Evolutionary conservation across 2,113 vertebrate genomes (phyloP).

Genomic region (Mastomys coucha): DNA sequence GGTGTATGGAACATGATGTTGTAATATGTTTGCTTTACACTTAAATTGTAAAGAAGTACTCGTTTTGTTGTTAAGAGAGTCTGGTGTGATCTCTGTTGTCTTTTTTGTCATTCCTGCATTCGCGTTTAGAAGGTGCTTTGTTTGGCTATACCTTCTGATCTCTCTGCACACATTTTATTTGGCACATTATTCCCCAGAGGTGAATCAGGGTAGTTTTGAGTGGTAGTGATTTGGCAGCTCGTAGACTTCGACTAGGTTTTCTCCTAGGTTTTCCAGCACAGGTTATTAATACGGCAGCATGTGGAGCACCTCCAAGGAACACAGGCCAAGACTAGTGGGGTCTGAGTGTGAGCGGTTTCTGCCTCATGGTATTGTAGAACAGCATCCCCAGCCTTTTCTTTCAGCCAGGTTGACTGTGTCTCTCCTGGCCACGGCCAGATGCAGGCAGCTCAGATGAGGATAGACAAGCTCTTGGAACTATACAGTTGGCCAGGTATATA

Average conservation of each 20-base stretch:
- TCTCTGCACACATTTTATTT: background rate
- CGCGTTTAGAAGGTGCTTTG: background rate
- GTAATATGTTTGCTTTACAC: background rate
- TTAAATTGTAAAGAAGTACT: background rate
- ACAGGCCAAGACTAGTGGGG: background rate
- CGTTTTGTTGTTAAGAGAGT: background rate
- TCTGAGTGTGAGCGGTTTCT: too few relatives aligned
- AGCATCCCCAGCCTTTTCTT: background rate
- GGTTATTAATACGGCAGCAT: background rate
- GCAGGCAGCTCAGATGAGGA: background rate
- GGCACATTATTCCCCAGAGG: background rate
- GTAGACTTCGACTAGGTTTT: background rate
- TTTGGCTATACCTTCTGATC: background rate
- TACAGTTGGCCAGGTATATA: background rate
- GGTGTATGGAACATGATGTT: background rate
- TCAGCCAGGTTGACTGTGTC: background rate
- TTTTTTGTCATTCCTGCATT: background rate
- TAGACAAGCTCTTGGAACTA: background rate
- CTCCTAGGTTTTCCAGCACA: background rate
- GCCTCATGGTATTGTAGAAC: background rate
- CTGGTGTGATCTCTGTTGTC: background rate
- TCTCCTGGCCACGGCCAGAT: background rate
- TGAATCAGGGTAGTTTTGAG: background rate
- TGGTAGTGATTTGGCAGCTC: background rate
- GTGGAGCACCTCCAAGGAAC: background rate